These are phyloP conservation scores for Collichthys lucidus DNA, from an alignment of 2,113 vertebrate species.

Conservation along the genomic window DNA sequence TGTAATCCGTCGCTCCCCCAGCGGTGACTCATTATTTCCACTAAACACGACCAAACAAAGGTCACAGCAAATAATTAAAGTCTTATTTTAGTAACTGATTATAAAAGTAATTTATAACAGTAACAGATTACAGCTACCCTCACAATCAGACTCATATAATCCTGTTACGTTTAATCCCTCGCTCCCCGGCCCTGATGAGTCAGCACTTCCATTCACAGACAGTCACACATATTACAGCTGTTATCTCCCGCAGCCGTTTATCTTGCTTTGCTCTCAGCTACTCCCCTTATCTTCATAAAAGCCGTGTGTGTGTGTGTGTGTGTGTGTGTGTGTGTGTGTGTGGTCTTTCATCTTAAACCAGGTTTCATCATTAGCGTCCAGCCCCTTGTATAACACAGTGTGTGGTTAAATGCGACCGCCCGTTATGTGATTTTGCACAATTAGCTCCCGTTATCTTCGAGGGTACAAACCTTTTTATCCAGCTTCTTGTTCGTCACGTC, in stretches of 20 bases:
- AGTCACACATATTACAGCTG: conserved; percentile 69
- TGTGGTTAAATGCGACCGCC: conserved; percentile 5
- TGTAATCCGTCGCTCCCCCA: too few relatives aligned
- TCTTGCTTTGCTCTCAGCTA: conserved; percentile 58
- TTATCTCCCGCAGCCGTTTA: conserved; percentile 61
- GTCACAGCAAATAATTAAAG: conserved; percentile 42
- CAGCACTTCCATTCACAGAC: conserved; percentile 70
- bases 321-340: conserved; percentile 27
- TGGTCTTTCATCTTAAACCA: conserved; percentile 27
- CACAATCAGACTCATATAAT: conserved; percentile 50
- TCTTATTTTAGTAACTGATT: conserved; percentile 53
- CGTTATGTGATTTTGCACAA: conserved; percentile 47
- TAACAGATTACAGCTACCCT: conserved; percentile 38
- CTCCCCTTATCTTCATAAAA: conserved; percentile 66
- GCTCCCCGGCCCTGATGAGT: conserved; percentile 48
- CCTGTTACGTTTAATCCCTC: conserved; percentile 57
- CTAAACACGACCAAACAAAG: conserved; percentile 48
- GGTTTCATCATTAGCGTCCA: conserved; percentile 29
- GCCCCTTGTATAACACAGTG: background rate
- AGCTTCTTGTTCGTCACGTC: conserved; percentile 22
- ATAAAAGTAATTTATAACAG: too few relatives aligned
- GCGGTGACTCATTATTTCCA: conserved; percentile 38
- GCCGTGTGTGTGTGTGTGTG: conserved; percentile 29
- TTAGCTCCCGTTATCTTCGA: conserved; percentile 52
- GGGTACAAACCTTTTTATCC: conserved; percentile 49